Evolutionary conservation across 2,888 invertebrate species (phyloP).

Genomic region (Morinoia aosen): DNA sequence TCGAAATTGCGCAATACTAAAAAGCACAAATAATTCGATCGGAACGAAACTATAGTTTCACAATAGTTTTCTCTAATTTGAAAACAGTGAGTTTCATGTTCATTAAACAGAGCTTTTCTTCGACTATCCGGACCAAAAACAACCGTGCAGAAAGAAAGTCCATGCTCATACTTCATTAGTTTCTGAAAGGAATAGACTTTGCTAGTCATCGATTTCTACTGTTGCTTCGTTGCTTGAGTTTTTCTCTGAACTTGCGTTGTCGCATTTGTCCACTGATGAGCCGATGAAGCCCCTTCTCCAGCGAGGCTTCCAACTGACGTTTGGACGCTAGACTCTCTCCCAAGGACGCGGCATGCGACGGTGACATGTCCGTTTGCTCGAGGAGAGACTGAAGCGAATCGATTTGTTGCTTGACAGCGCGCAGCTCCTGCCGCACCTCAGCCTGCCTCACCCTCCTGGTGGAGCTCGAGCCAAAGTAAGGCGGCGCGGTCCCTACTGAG

Average conservation of each 20-base stretch:
- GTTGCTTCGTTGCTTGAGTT: conserved; percentile 58
- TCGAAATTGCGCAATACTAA: neutral
- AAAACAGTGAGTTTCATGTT: neutral
- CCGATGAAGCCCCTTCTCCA: conserved; percentile 65
- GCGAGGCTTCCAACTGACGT: conserved; percentile 54
- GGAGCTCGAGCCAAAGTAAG: conserved; percentile 11
- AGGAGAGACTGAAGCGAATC: conserved; percentile 60
- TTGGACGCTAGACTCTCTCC: conserved; percentile 57
- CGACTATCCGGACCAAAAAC: neutral
- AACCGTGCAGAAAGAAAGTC: neutral
- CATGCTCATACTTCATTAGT: neutral
- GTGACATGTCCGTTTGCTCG: conserved; percentile 57
- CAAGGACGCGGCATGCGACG: conserved; percentile 55
- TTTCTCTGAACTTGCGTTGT: conserved; percentile 66
- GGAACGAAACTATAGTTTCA: too few relatives aligned
- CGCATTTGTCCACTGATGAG: conserved; percentile 66
- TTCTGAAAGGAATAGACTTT: neutral
- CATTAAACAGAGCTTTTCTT: neutral
- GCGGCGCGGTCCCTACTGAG: neutral
- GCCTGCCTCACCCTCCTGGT: conserved; percentile 60
- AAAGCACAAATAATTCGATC: neutral
- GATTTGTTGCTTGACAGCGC: conserved; percentile 60
- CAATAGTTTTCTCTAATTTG: neutral
- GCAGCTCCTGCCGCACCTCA: conserved; percentile 62
- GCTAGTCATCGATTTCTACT: conserved; percentile 26